A percentile compares a stretch with the other conserved stretches of the same genome.
These are phyloP conservation scores for Tryphoninae sp. DNA, from an alignment of 2,888 invertebrate species.

Conservation along the genomic window DNA sequence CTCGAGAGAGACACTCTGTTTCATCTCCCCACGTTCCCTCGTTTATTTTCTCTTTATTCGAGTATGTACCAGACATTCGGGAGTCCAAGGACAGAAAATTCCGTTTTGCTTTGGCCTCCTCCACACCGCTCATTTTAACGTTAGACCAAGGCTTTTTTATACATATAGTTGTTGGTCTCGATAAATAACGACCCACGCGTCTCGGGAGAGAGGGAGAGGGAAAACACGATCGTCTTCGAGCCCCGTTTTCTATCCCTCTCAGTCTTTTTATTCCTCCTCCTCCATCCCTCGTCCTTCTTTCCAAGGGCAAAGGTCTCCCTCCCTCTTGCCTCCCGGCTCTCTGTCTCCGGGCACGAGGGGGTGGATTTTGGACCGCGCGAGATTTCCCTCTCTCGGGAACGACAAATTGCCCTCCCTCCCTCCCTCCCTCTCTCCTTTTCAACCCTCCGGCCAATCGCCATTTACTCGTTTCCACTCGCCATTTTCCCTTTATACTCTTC, in stretches of 20 bases:
- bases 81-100: conserved; percentile 31
- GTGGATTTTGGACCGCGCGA: conserved; percentile 7
- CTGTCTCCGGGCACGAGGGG: not conserved
- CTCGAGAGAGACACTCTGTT: conserved; percentile 4
- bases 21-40: not conserved
- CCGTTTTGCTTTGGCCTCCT: not conserved
- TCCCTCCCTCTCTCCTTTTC: conserved; percentile 7
- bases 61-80: conserved; percentile 11
- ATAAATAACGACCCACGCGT: conserved; percentile 60
- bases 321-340: not conserved
- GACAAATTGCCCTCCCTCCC: conserved; percentile 68
- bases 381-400: conserved; percentile 59
- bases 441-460: conserved; percentile 46
- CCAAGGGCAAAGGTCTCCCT: conserved; percentile 28
- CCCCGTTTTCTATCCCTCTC: conserved; percentile 12
- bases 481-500: conserved; percentile 40
- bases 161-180: conserved; percentile 10
- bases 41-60: conserved; percentile 17
- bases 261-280: conserved; percentile 37
- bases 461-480: conserved; percentile 52
- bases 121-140: conserved; percentile 12
- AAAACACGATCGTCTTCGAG: conserved; percentile 5
- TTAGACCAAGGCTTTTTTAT: not conserved
- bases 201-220: not conserved
- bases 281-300: conserved; percentile 12